Conservation (phyloP, 2,113 vertebrate genomes). For the Notothenia coriiceps region DNA sequence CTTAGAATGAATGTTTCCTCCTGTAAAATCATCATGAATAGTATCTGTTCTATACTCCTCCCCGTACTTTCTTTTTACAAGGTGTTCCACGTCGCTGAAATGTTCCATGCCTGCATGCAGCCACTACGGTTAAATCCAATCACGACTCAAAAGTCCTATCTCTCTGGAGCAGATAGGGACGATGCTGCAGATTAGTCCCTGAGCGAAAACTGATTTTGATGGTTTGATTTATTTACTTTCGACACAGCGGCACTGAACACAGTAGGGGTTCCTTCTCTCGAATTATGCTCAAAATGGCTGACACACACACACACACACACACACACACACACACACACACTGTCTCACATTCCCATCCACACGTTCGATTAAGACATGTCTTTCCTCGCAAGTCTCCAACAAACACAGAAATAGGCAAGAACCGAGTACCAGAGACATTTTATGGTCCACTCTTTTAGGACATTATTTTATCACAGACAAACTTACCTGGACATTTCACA, state of each 20-base stretch:
- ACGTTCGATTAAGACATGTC: too few relatives aligned
- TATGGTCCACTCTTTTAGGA: too few relatives aligned
- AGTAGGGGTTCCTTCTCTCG: conserved; percentile 11
- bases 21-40: background rate
- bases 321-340: too few relatives aligned
- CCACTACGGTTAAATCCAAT: conserved; percentile 26
- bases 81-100: background rate
- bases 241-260: conserved; percentile 6
- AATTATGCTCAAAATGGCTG: conserved; percentile 1
- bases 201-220: conserved; percentile 22
- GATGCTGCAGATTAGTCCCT: conserved; percentile 34
- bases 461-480: too few relatives aligned
- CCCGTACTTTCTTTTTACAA: background rate
- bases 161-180: conserved; percentile 32
- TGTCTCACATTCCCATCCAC: too few relatives aligned
- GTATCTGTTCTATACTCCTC: background rate
- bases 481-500: too few relatives aligned
- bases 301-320: background rate
- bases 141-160: conserved; percentile 15
- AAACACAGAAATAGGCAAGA: too few relatives aligned
- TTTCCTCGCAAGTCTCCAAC: too few relatives aligned
- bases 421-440: too few relatives aligned
- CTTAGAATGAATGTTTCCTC: conserved; percentile 11
- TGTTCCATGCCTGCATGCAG: conserved; percentile 6
- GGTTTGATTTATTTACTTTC: conserved; percentile 49